These are phyloP conservation scores for Drosophila meridionalis DNA, from an alignment of 2,888 invertebrate genomes.

Conservation along the genomic window DNA sequence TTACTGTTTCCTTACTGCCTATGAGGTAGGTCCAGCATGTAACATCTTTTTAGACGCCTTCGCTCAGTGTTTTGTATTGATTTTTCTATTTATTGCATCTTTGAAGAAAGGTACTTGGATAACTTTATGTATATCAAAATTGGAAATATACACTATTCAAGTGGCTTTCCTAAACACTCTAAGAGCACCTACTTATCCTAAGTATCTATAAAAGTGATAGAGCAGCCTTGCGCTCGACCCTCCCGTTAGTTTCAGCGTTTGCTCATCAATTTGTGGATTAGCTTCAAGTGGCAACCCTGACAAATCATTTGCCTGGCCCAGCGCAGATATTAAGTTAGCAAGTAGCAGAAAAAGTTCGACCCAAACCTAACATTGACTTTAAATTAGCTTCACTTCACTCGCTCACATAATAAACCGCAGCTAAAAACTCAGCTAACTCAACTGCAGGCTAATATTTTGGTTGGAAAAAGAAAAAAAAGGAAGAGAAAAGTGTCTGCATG, in stretches of 20 bases:
- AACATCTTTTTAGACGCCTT: no score
- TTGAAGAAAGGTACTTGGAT: no score
- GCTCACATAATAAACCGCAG: constrained; percentile 68
- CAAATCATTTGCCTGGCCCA: constrained; percentile 7
- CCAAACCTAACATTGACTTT: constrained; percentile 66
- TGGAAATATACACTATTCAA: not conserved
- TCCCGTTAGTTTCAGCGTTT: constrained; percentile 13
- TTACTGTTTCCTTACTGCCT: no score
- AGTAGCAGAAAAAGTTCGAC: constrained; percentile 15
- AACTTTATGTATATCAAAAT: no score
- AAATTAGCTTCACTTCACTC: constrained; percentile 72
- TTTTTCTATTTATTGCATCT: no score
- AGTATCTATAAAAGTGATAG: not conserved
- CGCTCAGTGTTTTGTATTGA: no score
- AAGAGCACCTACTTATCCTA: not conserved
- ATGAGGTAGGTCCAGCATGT: no score
- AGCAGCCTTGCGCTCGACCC: not conserved
- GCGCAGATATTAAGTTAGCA: constrained; percentile 13
- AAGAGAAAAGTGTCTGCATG: not conserved
- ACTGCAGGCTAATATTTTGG: constrained; percentile 44
- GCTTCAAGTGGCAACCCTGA: constrained; percentile 11
- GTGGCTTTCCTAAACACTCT: not conserved
- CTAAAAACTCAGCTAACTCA: constrained; percentile 56
- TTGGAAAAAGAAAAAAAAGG: not conserved
- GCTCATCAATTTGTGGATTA: constrained; percentile 20